phyloP scores from a whole-genome alignment of 2,888 invertebrate genomes.

The Mesorhabditis spiculigera region DNA sequence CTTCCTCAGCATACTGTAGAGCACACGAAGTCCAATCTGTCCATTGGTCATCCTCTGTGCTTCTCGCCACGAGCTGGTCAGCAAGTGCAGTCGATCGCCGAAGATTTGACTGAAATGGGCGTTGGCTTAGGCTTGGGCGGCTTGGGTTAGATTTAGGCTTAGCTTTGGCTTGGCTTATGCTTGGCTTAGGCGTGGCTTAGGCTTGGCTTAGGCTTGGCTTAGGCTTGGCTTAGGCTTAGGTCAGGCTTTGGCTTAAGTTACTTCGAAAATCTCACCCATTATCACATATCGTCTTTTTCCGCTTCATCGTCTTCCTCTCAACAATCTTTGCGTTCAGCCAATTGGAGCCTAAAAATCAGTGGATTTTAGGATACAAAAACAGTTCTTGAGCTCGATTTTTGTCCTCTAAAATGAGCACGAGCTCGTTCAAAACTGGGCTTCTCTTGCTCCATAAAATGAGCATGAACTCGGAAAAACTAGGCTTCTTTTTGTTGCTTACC shows the following conservation, averaged over 20 bases:
- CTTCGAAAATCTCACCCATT: conserved; percentile 25
- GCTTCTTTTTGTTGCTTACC: conserved; percentile 6
- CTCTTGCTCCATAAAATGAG: neutral
- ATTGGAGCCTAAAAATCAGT: conserved; percentile 23
- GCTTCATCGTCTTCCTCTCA: conserved; percentile 43
- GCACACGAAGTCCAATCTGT: conserved; percentile 45
- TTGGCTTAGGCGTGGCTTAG: too few relatives aligned
- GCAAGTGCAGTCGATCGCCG: conserved; percentile 29
- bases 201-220: too few relatives aligned
- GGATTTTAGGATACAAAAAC: too few relatives aligned
- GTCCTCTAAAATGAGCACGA: too few relatives aligned
- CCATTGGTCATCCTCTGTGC: conserved; percentile 41
- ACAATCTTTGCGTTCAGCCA: conserved; percentile 43
- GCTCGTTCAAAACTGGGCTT: neutral
- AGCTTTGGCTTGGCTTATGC: too few relatives aligned
- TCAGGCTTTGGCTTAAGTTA: too few relatives aligned
- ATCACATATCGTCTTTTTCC: conserved; percentile 49
- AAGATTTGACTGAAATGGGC: conserved; percentile 31
- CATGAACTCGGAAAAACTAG: too few relatives aligned
- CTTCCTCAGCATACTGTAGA: conserved; percentile 47
- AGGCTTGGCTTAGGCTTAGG: too few relatives aligned
- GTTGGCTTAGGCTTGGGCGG: neutral
- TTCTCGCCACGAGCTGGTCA: conserved; percentile 41
- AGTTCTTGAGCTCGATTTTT: neutral
- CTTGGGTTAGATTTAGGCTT: neutral